Percentiles rank a stretch among this genome's conserved stretches.
Conservation (phyloP, 2,113 vertebrate genomes). For the Donacobius atricapilla region DNA sequence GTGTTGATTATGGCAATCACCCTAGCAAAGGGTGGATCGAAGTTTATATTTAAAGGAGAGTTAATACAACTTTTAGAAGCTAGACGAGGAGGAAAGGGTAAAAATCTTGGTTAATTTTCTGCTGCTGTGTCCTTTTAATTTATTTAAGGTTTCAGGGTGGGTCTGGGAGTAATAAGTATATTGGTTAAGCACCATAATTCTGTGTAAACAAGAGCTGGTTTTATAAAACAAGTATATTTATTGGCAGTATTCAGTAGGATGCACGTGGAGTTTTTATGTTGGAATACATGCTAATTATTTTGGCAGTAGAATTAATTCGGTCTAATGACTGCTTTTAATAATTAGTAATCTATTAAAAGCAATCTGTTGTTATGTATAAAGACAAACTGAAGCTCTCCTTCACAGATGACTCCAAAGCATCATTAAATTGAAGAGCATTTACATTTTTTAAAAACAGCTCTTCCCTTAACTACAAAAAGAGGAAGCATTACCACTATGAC, state of each 20-base stretch:
- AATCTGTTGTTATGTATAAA: slow-evolving; percentile 38
- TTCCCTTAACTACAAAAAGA: neutral
- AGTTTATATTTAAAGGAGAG: neutral
- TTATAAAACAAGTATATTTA: neutral
- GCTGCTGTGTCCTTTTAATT: neutral
- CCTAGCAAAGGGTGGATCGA: neutral
- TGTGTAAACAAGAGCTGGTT: neutral
- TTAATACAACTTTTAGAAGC: neutral
- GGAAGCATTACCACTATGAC: neutral
- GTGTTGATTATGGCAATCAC: neutral
- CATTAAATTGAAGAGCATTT: neutral
- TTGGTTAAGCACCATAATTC: neutral
- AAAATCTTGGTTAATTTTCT: neutral
- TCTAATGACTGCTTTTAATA: slow-evolving; percentile 39
- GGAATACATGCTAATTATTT: slow-evolving; percentile 26
- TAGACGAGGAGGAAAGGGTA: neutral
- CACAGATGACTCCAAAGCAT: slow-evolving; percentile 1
- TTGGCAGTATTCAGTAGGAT: neutral
- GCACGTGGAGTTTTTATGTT: neutral
- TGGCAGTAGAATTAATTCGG: slow-evolving; percentile 20
- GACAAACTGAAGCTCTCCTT: slow-evolving; percentile 14
- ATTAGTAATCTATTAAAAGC: slow-evolving; percentile 39
- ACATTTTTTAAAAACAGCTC: neutral
- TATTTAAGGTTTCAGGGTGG: neutral
- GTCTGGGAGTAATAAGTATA: neutral